These are phyloP conservation scores for Thalassoma bifasciatum DNA, from an alignment of 2,113 vertebrate species.

Conservation along the genomic window DNA sequence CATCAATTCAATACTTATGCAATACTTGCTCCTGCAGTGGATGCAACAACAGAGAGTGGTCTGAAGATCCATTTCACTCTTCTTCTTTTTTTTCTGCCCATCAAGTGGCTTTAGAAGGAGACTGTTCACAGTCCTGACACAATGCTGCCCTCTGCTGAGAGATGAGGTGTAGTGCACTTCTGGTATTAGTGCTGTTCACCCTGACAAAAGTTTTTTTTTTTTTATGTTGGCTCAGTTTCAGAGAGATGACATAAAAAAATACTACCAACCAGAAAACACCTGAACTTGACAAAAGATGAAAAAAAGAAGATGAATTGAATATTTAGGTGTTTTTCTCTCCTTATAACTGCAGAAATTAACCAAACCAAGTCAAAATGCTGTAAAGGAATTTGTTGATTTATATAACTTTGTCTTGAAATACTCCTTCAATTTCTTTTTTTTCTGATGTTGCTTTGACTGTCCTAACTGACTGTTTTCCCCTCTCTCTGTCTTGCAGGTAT, in stretches of 20 bases:
- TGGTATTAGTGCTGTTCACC: neutral
- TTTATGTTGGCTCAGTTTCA: too few relatives aligned
- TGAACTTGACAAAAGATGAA: neutral
- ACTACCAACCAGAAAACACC: too few relatives aligned
- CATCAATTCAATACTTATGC: constrained; percentile 17
- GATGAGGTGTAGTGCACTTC: neutral
- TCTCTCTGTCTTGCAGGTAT: constrained; percentile 75
- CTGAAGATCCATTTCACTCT: neutral
- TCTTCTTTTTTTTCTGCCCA: too few relatives aligned
- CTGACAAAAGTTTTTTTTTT: too few relatives aligned
- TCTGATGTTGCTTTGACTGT: too few relatives aligned
- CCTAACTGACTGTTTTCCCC: neutral
- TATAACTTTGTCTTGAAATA: neutral
- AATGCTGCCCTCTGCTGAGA: constrained; percentile 64
- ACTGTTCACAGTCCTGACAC: neutral
- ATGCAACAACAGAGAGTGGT: constrained; percentile 10
- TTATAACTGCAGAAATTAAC: neutral
- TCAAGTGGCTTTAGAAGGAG: neutral
- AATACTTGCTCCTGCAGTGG: neutral
- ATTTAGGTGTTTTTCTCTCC: too few relatives aligned
- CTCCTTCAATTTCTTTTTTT: too few relatives aligned
- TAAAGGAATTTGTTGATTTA: neutral
- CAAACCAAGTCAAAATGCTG: neutral
- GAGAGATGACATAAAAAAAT: too few relatives aligned
- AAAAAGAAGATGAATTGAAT: too few relatives aligned